Evolutionary conservation across 2,797 vertebrate species (phyloP), one percentile per base, ranked within the genome.

Genomic region (Parambassis ranga): DNA sequence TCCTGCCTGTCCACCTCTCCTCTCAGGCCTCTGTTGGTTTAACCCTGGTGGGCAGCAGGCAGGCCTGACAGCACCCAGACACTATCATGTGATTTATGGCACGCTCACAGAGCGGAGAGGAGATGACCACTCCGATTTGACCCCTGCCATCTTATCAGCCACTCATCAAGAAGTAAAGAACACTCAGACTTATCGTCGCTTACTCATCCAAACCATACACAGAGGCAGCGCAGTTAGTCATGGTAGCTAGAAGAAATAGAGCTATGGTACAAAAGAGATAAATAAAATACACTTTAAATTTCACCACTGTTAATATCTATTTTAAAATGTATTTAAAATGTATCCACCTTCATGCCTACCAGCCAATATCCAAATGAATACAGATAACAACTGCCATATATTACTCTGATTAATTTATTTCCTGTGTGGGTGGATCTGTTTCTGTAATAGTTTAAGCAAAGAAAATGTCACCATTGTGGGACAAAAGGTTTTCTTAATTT

Each of bases 11-110:
- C 81, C 64, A 50, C 84, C 78, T 86, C 84, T 81, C 80, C 69
- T 82, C 83, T 78, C 57, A 60, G 81, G 64, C 63, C 83, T 74
- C 70, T 92, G 90, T 92, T 93, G 87, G 89, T 92, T 93, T 93
- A 93, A 92, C 91, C 92, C 85, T 59, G 56, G 84, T 77, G 87
- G 89, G 87, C 88, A 90, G 86, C 77, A 87, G 77, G 83, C 84
- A 57, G 76, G 37, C 55, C 77, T 80, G 83, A 87, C 85, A 84
- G 85, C 84, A 75, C 82, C 84, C 82, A 87, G 81, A 87, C 86
- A 81, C 84, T 71, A 77, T 75, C 82, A 64, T 61, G 82, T 91
- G 90, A 92, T 92, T 90, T 89, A 92, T 89, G 60, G 61, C 9
- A 23, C 9, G 42, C 65, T 65, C 60, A 72, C 72, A 81, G 82